phyloP scores from a whole-genome alignment of 2,113 vertebrate species.

The Galemys pyrenaicus region DNA sequence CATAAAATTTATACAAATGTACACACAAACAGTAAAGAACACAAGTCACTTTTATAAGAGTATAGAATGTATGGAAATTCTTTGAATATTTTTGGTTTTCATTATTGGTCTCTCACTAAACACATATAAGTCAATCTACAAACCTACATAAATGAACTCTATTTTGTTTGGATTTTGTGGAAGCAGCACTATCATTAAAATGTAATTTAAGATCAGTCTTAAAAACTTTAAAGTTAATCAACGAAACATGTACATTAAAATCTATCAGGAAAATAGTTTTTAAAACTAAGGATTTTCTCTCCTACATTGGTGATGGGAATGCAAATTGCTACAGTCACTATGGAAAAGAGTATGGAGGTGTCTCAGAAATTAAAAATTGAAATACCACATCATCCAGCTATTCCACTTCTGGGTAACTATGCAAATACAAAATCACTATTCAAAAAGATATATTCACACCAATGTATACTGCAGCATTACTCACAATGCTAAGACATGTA shows the following conservation, averaged over 20 bases:
- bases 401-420: too few relatives aligned
- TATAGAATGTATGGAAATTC: background rate
- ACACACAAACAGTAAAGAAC: constrained; percentile 31
- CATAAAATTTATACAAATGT: background rate
- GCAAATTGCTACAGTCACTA: background rate
- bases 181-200: background rate
- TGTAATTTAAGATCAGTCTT: background rate
- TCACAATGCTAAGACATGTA: too few relatives aligned
- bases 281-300: background rate
- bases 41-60: constrained; percentile 13
- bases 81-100: background rate
- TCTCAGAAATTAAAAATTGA: too few relatives aligned
- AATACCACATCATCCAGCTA: too few relatives aligned
- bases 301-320: background rate
- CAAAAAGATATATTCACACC: too few relatives aligned
- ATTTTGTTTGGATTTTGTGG: constrained; percentile 34
- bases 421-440: too few relatives aligned
- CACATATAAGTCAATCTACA: background rate
- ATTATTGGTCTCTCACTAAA: background rate
- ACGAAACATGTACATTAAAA: constrained; percentile 7
- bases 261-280: background rate
- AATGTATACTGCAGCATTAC: too few relatives aligned
- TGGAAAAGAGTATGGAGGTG: too few relatives aligned
- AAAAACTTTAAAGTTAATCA: constrained; percentile 30
- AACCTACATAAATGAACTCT: background rate